Evolutionary conservation across 2,888 invertebrate species (phyloP), one percentile per base, ranked within the genome.

Genomic region (Idaea straminata): DNA sequence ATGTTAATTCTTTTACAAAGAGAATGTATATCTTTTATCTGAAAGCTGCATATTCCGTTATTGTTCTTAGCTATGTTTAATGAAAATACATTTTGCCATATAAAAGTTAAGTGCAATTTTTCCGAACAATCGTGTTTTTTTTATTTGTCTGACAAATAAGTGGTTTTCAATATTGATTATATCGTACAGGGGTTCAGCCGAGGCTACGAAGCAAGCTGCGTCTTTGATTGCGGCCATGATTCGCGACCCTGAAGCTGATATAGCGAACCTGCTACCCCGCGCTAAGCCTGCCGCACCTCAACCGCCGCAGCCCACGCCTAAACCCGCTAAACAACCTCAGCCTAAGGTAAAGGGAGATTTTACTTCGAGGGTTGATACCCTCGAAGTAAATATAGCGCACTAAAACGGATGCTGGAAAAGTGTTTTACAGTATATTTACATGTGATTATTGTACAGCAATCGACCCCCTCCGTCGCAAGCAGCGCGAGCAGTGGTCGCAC

Each of bases 211-310:
- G 84, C 98, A 98, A 83, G 99, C 99, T 63, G 96, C 98, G 82
- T 95, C 95, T 76, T 94, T 99, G 80, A 99, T 99, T 76, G 95
- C 97, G 60, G 96, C 98, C 10, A 94, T 99, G 80, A 97, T 99
- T 80, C 97, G 98, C 86, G 99, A 99, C 93, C 98, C 98, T 5
- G 99, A 99, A 77, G 97, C 97, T 3, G 98, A 98, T 85, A 96
- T 98, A 76, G 91, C 95, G 74, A 96, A 96, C 83, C 95, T 98
- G 93, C 86, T 98, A 82, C 96, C 97, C 65, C 95, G 96, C 79
- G 92, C 93, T 65, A 94, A 94, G 82, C 89, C 94, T 61, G 88
- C 94, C 57, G 88, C 94, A 57, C 90, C 94, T 63, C 91, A 93
- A 57, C 89, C 97, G 79, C 96, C 96, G 61, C 89, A 93, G 68